Evolutionary conservation across 2,113 vertebrate species (phyloP).

Genomic region (Alces alces): DNA sequence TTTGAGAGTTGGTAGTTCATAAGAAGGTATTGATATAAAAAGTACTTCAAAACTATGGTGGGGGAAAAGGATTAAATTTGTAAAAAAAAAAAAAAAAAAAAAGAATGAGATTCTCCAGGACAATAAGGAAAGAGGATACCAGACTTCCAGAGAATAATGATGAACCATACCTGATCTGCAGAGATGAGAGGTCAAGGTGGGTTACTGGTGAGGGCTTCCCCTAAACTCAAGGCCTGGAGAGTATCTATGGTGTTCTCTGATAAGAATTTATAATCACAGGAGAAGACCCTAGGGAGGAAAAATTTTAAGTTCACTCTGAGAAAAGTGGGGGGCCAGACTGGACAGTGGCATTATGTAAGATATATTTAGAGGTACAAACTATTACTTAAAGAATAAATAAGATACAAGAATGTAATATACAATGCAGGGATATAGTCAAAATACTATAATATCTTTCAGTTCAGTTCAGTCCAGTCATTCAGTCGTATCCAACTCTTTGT

Average conservation of each 20-base stretch:
- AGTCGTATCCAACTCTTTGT: no score
- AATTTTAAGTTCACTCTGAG: background rate
- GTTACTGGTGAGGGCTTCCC: background rate
- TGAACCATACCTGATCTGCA: background rate
- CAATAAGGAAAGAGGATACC: background rate
- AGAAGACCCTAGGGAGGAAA: background rate
- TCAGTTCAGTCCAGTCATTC: no score
- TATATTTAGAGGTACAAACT: background rate
- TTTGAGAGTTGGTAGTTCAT: background rate
- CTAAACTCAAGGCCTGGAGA: background rate
- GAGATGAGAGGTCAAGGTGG: background rate
- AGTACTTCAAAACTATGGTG: background rate
- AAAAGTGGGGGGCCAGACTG: background rate
- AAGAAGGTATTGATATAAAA: background rate
- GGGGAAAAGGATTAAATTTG: background rate
- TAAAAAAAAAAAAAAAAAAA: background rate
- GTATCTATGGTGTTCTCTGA: background rate
- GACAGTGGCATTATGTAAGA: background rate
- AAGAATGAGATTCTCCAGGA: background rate
- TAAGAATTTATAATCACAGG: background rate
- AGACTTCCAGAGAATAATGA: background rate
- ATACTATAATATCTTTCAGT: background rate
- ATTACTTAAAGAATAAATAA: background rate
- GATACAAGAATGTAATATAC: background rate
- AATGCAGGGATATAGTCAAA: background rate